Base-by-base conservation (phyloP, 2,797 vertebrate genomes). In the Aldrovandia affinis region DNA sequence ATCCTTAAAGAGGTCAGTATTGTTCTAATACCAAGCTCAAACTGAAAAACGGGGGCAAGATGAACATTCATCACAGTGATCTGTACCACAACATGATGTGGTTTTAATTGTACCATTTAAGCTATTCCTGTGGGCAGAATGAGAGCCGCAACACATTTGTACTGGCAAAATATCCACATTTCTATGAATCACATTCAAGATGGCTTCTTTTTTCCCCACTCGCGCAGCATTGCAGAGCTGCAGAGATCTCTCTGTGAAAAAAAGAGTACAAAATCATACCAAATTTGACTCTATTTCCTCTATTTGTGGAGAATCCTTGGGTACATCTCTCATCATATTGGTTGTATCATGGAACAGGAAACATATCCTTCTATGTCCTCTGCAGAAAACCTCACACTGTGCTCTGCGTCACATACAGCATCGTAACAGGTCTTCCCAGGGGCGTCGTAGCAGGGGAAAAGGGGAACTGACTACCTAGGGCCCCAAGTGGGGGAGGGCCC, bases 201-300 rank as follows among this genome's bases (percentile, higher is more conserved):
- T 75, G 39, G 25, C 73, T 77, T 73, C 22, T 83, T 77, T 42
- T 36, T 63, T 82, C 12, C 70, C 28, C 65, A 47, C 39, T 83
- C 73, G 65, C 73, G n/a, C 54, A 47, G 30, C 30, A 61, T 55
- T 75, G 52, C 52, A 61, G 82, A 39, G 50, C 52, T 22, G 55
- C 78, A 36, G 65, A 30, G 81, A 81, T 83, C 89, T 92, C 86
- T 89, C 85, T 83, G 65, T 83, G 86, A 88, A 83, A 8, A 59
- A n/a, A n/a, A n/a, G n/a, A n/a, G n/a, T 89, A 85, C 68, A 73
- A 22, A 73, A 15, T 84, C 89, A 3, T 59, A 92, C 95, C 95
- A 95, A 94, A 96, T 96, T 90, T 94, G 95, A 94, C 93, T 80
- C 0, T 81, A 25, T 83, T 96, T 96, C 95, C 95, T 95, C 93